These are phyloP conservation scores for Alethe castanea DNA, from an alignment of 2,113 vertebrate species.

Conservation along the genomic window DNA sequence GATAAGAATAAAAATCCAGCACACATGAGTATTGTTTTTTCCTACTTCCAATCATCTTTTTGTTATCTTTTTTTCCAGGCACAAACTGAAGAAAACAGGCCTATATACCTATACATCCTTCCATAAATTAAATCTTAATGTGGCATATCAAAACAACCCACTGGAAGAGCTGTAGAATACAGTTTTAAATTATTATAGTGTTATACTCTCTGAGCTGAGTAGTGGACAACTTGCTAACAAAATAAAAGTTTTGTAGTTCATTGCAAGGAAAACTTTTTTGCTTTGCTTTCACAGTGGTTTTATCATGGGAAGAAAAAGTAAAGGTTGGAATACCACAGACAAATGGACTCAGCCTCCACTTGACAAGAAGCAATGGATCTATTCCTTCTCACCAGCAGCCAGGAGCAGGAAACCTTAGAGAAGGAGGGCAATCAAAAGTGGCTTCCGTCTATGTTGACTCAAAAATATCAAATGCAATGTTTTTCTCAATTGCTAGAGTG, in stretches of 20 bases:
- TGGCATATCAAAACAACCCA: not conserved
- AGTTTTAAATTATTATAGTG: not conserved
- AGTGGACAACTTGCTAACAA: not conserved
- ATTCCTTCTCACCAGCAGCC: not conserved
- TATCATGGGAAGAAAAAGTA: not conserved
- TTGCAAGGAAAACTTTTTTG: not conserved
- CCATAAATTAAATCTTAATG: constrained; percentile 42
- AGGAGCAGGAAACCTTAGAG: not conserved
- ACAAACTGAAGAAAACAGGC: not conserved
- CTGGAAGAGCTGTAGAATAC: not conserved
- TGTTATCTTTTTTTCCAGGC: constrained; percentile 34
- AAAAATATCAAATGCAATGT: not conserved
- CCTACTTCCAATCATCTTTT: not conserved
- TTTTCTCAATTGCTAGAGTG: not conserved
- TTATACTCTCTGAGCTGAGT: not conserved
- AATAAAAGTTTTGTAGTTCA: not conserved
- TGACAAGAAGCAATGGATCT: not conserved
- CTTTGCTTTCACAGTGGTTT: not conserved
- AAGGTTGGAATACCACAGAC: not conserved
- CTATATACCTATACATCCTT: not conserved
- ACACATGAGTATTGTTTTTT: not conserved
- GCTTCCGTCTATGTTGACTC: not conserved
- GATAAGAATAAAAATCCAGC: constrained; percentile 23
- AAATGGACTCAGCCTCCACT: not conserved
- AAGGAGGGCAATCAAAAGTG: not conserved